Evolutionary conservation across 2,888 invertebrate species (phyloP).

Genomic region (Caenorhabditis sp.): DNA sequence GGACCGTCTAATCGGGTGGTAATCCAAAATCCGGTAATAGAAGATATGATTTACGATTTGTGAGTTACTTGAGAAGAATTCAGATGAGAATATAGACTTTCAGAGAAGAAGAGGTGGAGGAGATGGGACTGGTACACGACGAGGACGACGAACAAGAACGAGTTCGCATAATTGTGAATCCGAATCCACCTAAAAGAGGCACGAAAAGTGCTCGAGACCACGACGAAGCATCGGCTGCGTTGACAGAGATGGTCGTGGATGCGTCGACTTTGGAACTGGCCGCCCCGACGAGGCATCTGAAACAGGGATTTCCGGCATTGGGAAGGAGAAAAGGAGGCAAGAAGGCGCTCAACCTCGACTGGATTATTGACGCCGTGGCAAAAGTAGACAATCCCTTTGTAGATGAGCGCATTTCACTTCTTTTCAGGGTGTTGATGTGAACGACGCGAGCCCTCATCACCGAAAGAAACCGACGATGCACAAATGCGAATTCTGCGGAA

Average conservation of each 20-base stretch:
- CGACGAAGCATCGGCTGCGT: constrained; percentile 11
- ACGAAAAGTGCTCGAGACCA: constrained; percentile 24
- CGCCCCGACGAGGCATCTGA: constrained; percentile 38
- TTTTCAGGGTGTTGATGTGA: constrained; percentile 65
- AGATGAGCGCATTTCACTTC: too few relatives aligned
- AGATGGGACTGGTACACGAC: constrained; percentile 8
- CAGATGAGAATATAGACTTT: not conserved
- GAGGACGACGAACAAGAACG: constrained; percentile 44
- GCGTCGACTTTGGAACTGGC: constrained; percentile 56
- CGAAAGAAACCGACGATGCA: constrained; percentile 69
- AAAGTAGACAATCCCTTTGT: too few relatives aligned
- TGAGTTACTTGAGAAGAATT: constrained; percentile 2
- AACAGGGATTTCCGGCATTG: constrained; percentile 4
- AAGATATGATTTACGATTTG: constrained; percentile 42
- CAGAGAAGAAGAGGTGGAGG: constrained; percentile 17
- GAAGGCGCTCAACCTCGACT: constrained; percentile 67
- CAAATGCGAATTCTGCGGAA: constrained; percentile 70
- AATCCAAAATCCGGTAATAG: not conserved
- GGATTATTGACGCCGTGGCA: constrained; percentile 75
- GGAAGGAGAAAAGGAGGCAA: constrained; percentile 19
- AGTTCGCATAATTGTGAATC: constrained; percentile 52
- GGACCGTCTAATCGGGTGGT: not conserved
- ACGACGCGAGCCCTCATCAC: constrained; percentile 68
- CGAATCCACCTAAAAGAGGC: constrained; percentile 60
- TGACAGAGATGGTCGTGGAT: constrained; percentile 57